phyloP scores from a whole-genome alignment of 2,797 vertebrate species.

The Gambelia wislizenii region DNA sequence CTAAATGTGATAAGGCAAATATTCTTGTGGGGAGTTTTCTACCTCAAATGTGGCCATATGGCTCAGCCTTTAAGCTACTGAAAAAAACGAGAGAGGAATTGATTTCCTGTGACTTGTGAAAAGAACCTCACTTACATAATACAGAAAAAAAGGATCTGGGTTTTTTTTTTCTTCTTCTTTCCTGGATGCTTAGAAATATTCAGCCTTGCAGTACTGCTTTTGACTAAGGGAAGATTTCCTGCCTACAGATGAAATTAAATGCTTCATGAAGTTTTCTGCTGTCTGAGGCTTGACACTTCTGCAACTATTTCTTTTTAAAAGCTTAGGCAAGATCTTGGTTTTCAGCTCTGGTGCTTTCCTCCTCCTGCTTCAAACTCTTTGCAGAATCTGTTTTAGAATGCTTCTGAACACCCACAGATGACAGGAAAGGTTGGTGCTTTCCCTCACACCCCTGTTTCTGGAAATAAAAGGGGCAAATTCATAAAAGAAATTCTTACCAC shows the following conservation, averaged over 20 bases:
- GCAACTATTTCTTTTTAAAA: slow-evolving; percentile 63
- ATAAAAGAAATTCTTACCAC: slow-evolving; percentile 14
- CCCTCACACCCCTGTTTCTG: neutral
- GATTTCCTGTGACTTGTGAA: neutral
- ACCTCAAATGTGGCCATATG: neutral
- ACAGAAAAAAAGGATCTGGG: slow-evolving; percentile 20
- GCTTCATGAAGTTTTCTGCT: slow-evolving; percentile 62
- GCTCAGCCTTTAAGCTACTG: neutral
- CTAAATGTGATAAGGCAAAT: neutral
- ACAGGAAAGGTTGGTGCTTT: slow-evolving; percentile 37
- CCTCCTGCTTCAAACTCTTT: slow-evolving; percentile 56
- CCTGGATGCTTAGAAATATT: slow-evolving; percentile 50
- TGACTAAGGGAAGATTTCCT: slow-evolving; percentile 41
- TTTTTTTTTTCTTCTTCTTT: too few species aligned
- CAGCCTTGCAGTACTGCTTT: slow-evolving; percentile 46
- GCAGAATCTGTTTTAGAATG: slow-evolving; percentile 57
- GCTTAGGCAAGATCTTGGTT: slow-evolving; percentile 47
- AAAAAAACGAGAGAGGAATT: neutral
- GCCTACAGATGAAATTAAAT: slow-evolving; percentile 60
- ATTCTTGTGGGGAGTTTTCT: neutral
- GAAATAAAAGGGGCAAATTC: slow-evolving; percentile 49
- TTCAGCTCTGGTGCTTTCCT: slow-evolving; percentile 44
- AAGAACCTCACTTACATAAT: slow-evolving; percentile 36
- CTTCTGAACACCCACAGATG: slow-evolving; percentile 58
- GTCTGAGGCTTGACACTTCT: slow-evolving; percentile 57